Percentiles rank a stretch among this genome's conserved stretches.
Conservation (phyloP, 2,113 vertebrate genomes). For the Ptilorrhoa leucosticta region DNA sequence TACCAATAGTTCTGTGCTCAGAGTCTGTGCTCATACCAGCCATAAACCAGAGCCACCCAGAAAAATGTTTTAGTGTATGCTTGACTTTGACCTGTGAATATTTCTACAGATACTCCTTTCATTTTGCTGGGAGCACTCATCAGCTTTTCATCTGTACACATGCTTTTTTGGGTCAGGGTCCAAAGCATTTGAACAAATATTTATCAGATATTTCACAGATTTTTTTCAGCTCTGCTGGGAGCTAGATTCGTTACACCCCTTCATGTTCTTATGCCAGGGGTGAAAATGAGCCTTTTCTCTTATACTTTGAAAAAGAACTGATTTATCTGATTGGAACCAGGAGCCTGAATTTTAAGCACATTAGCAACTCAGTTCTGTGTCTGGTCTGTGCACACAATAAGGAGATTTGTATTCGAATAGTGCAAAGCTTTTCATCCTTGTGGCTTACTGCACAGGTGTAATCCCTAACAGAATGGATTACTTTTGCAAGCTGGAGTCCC, state of each 20-base stretch:
- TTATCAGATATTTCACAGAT: constrained; percentile 34
- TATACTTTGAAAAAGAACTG: not conserved
- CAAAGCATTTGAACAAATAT: constrained; percentile 54
- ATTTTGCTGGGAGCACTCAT: not conserved
- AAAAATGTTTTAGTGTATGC: not conserved
- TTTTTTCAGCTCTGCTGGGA: constrained; percentile 2
- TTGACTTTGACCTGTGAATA: constrained; percentile 13
- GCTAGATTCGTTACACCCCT: not conserved
- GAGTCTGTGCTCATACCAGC: not conserved
- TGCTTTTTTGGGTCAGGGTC: constrained; percentile 13
- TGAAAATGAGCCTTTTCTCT: constrained; percentile 40
- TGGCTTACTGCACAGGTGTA: not conserved
- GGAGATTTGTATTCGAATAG: not conserved
- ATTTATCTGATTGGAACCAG: constrained; percentile 44
- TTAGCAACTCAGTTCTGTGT: not conserved
- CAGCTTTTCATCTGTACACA: constrained; percentile 7
- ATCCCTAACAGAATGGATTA: not conserved
- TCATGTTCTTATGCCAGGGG: not conserved
- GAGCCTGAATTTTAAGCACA: constrained; percentile 28
- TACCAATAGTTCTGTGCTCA: not conserved
- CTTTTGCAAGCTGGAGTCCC: not conserved
- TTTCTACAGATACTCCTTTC: constrained; percentile 1
- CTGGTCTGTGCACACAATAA: constrained; percentile 21
- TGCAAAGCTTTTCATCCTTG: constrained; percentile 23
- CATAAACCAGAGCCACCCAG: not conserved